Conservation (phyloP, 2,113 vertebrate genomes). For the Rafetus swinhoei region DNA sequence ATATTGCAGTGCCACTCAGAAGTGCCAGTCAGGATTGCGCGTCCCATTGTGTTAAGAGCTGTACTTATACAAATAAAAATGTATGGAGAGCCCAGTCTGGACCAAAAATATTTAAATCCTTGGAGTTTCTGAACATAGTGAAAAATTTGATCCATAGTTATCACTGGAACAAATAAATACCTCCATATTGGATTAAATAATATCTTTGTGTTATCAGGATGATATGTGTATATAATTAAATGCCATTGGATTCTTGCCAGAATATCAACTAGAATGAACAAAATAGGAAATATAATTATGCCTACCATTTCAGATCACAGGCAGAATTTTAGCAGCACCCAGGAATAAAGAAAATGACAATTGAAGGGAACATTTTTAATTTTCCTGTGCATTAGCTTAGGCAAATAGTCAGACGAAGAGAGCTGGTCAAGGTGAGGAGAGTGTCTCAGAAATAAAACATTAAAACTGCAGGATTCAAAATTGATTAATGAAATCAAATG, state of each 20-base stretch:
- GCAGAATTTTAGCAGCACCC: background rate
- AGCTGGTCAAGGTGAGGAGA: background rate
- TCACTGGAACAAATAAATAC: background rate
- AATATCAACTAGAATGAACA: background rate
- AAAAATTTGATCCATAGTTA: background rate
- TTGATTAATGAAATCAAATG: background rate
- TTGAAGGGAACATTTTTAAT: background rate
- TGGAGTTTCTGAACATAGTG: background rate
- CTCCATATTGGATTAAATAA: background rate
- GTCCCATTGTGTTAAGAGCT: background rate
- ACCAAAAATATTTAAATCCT: background rate
- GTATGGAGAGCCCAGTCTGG: background rate
- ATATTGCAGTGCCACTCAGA: slow-evolving; percentile 14
- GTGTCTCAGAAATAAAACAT: background rate
- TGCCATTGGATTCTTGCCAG: background rate
- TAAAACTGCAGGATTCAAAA: background rate
- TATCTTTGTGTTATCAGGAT: accelerated
- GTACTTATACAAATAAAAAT: background rate
- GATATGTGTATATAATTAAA: background rate
- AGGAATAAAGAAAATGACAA: background rate
- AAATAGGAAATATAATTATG: background rate
- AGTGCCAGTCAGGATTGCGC: background rate
- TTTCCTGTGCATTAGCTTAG: background rate
- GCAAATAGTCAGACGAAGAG: background rate
- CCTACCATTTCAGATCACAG: background rate